These are phyloP conservation scores for Andrena trimmerana DNA, from an alignment of 2,888 invertebrate species.

Conservation along the genomic window DNA sequence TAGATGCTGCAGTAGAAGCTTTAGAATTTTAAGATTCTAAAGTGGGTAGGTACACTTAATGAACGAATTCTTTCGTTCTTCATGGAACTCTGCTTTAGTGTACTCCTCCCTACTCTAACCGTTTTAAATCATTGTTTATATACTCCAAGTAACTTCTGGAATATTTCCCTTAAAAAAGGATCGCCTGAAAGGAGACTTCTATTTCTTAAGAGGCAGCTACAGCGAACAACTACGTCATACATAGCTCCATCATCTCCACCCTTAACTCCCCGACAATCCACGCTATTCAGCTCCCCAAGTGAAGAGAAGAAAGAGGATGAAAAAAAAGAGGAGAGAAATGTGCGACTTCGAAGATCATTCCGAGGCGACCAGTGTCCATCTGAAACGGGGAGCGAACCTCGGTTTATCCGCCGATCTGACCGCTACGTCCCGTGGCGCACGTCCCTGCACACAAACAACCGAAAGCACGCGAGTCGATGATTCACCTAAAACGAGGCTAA, in stretches of 20 bases:
- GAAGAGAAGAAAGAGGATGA: background rate
- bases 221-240: background rate
- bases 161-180: background rate
- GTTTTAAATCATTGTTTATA: too few species aligned
- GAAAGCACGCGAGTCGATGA: conserved; percentile 23
- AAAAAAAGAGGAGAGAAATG: background rate
- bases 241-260: background rate
- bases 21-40: background rate
- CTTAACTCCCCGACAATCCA: background rate
- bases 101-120: too few species aligned
- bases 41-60: background rate
- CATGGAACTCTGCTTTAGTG: too few species aligned
- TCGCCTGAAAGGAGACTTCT: background rate
- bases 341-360: background rate
- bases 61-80: too few species aligned
- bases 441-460: background rate
- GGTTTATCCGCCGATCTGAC: background rate
- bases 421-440: background rate
- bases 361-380: background rate
- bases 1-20: background rate
- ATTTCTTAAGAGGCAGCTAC: background rate
- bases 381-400: conserved; percentile 6
- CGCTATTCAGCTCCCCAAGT: background rate
- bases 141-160: too few species aligned
- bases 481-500: conserved; percentile 38